Base-by-base conservation (phyloP, 2,113 vertebrate genomes). In the Excalfactoria chinensis region DNA sequence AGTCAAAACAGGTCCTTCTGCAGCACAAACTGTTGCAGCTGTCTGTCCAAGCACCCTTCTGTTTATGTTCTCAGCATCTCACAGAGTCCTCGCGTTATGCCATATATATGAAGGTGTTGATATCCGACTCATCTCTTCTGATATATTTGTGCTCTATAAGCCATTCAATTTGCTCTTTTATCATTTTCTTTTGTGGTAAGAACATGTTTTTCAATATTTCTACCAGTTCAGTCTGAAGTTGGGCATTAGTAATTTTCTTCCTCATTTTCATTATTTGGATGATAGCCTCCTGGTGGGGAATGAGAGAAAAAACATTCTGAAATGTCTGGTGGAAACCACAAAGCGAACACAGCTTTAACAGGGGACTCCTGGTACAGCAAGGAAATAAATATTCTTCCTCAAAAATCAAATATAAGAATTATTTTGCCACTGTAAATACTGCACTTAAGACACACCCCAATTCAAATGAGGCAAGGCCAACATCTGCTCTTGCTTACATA, bases 231-330 rank as follows among this genome's bases (percentile, higher is more conserved):
- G 99, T 99, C 98, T 99, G 99, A 95, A 99, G 99, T 96, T 99
- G 99, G 88, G 99, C 99, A 78, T 99, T 99, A 95, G 99, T 99
- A 97, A 99, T 99, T 98, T 99, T 99, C 98, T 99, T 99, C 93
- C 99, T 97, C 99, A 99, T 99, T 98, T 99, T 99, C 99, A 99
- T 99, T 96, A 99, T 99, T 97, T 99, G 99, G 97, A 99, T 99
- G 84, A 99, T 99, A 97, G 99, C 99, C 97, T 99, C 99, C 99
- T 99, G 94, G 79, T 69, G n/a, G 66, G 59, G 69, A 49, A 95
- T 43, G 90, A 89, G 18, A 94, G 48, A 2, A 28, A 23, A 44
- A 86, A 56, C 11, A 13, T 76, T 56, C 81, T 51, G 2, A 76
- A 69, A 70, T 59, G 41, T n/a, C 26, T 34, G 30, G 6, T n/a